Evolutionary conservation across 1,140 invertebrate species (phyloP), one percentile per base, ranked within the genome.

Genomic region (Apolygus lucorum): DNA sequence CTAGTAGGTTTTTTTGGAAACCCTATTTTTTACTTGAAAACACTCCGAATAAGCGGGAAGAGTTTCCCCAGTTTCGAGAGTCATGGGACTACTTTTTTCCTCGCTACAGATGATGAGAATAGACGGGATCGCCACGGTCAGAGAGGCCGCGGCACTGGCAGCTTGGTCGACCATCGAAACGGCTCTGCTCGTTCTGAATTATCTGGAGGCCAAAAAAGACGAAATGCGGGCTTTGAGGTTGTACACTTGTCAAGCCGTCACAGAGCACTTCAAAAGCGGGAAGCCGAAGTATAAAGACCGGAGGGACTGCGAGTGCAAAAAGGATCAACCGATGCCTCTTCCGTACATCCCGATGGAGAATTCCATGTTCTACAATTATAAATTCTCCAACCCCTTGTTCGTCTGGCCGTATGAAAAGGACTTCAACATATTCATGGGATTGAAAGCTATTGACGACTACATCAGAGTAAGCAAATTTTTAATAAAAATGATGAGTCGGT

Each of bases 391-490:
- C 4, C 54, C 54, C 4, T 21, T 59, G 22, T 59, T 17, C 22
- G 54, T 59, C 54, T 59, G 54, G 54, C 54, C 54, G 4, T 59
- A 59, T 22, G 54, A 59, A 21, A 59, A 22, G 54, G 54, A 59
- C 22, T 59, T 59, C 54, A 59, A 59, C 54, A 59, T 59, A 11
- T 59, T 59, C 22, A 21, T 59, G 8, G 54, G 54, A 24, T 59
- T 59, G 54, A 59, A 24, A 59, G 54, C 54, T 24, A 59, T 59
- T 21, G 54, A 59, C 22, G 54, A 59, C 2, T 59, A 59, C 54
- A 59, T 59, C 22, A 59, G 11, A 22, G 54, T 59, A 22, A 59
- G 54, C 22, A 13, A 59, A n/a, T n/a, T n/a, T n/a, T n/a, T n/a
- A n/a, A n/a, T n/a, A n/a, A n/a, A n/a, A n/a, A n/a, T n/a, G n/a